These are phyloP conservation scores for Cerceris rybyensis DNA, from an alignment of 2,888 invertebrate genomes.

Conservation along the genomic window DNA sequence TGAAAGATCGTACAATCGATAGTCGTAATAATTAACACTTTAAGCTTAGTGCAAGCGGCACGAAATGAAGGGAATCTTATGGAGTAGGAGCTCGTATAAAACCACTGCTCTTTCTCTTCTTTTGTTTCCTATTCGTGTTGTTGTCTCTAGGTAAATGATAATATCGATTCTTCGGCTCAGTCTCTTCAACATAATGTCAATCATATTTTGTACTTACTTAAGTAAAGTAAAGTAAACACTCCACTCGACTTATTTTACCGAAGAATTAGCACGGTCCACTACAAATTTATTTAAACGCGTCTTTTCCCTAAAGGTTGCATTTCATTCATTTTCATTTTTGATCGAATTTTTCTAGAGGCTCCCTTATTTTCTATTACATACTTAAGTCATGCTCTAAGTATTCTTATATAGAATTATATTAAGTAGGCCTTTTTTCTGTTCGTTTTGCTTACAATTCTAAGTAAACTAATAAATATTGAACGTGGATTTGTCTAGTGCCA, in stretches of 20 bases:
- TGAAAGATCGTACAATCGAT: constrained; percentile 68
- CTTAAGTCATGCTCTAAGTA: constrained; percentile 54
- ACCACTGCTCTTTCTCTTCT: constrained; percentile 55
- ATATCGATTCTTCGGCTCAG: constrained; percentile 43
- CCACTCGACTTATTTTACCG: no score
- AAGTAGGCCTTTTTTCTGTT: constrained; percentile 72
- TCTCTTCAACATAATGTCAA: constrained; percentile 54
- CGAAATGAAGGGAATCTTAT: constrained; percentile 54
- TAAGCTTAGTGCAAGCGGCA: constrained; percentile 72
- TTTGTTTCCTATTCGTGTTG: constrained; percentile 31
- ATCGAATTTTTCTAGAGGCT: constrained; percentile 56
- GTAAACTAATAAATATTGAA: constrained; percentile 52
- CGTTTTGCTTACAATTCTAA: constrained; percentile 72
- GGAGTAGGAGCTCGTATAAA: constrained; percentile 63
- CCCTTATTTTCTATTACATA: constrained; percentile 48
- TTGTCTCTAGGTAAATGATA: constrained; percentile 65
- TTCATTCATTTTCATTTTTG: constrained; percentile 32
- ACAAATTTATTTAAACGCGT: no score
- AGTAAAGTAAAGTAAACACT: neutral
- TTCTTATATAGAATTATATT: constrained; percentile 66
- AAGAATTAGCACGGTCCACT: no score
- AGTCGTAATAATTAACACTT: constrained; percentile 53
- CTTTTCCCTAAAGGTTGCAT: constrained; percentile 10
- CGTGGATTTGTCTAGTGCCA: constrained; percentile 18
- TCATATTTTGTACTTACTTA: constrained; percentile 28